Base-by-base conservation (phyloP, 2,797 vertebrate species). In the Takifugu rubripes region DNA sequence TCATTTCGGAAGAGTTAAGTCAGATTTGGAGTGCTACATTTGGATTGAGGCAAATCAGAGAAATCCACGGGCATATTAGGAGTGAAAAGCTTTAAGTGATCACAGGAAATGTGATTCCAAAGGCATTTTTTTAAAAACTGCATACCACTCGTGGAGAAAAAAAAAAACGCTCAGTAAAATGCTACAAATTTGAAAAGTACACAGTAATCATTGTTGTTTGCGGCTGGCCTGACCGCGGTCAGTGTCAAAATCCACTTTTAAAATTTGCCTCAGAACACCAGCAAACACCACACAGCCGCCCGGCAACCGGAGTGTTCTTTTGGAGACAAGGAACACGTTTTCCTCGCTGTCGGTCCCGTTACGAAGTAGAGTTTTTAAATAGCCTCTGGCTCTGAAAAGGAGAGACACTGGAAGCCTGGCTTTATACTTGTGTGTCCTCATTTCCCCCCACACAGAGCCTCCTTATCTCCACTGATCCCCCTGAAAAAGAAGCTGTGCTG, bases 21-120 rank as follows among this genome's bases (percentile, higher is more conserved):
- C 52, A 54, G 9, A 33, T 81, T 72, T 54, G 59, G 72, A 74
- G 71, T 89, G 90, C 91, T 91, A 91, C 91, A 89, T 89, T 70
- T n/a, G 64, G 70, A 78, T 79, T 57, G 61, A 74, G 79, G 60
- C 49, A 74, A 81, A 79, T 54, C 44, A 75, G 68, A 87, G 71
- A 74, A 79, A 77, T 70, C 65, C 70, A 82, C 73, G 84, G 79
- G 79, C 72, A 75, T 80, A 71, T 77, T 72, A 69, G 56, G 60
- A 72, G 68, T 75, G 64, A 56, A 76, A 73, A 75, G 54, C 72
- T 73, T 53, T 56, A 60, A 77, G 42, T 70, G 54, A 82, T 61
- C 55, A 77, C 63, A 49, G 70, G 76, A 69, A 78, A 78, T 55
- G 59, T 62, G 45, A 74, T 72, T 74, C 72, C 67, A 87, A 86